Evolutionary conservation across 2,888 invertebrate genomes (phyloP), one percentile per base, ranked within the genome.

Genomic region (Caenorhabditis angaria): DNA sequence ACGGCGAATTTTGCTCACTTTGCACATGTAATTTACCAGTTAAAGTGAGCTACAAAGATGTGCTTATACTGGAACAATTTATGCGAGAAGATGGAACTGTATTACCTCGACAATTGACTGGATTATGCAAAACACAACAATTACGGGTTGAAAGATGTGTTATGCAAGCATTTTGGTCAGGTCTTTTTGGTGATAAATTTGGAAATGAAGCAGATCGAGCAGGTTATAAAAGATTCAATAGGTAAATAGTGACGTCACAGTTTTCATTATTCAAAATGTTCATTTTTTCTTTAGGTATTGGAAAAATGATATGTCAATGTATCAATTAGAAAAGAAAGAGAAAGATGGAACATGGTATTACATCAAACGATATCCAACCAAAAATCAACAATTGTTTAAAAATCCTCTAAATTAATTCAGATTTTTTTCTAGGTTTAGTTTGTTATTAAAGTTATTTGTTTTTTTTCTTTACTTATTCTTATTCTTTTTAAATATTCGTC

Each of bases 171-270:
- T 84, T 84, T 62, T 86, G 86, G 86, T 76, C 84, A 10, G 86
- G 86, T 0, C 74, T 86, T 18, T 86, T 86, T 59, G 85, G 92
- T 92, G 83, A 86, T 47, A 76, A 80, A 50, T 86, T 81, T 2
- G 78, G 83, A 25, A 78, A 79, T 5, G 82, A 83, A 29, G 81
- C 83, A 54, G 86, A 86, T 57, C 77, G 84, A 50, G 77, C 82
- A 18, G 86, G 86, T 14, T 86, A 85, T 68, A 84, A 85, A 59
- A 76, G 85, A 32, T 86, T 86, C 68, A 84, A 83, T 54, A 70
- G 84, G 51, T 72, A 41, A 41, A 18, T 0, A n/a, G n/a, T n/a
- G n/a, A n/a, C n/a, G n/a, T n/a, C n/a, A n/a, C n/a, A n/a, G 20
- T 25, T 41, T 27, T 63, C 29, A 22, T 12, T 29, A 58, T 14